These are phyloP conservation scores for Eurytoma californica DNA, from an alignment of 2,888 invertebrate genomes.

Conservation along the genomic window DNA sequence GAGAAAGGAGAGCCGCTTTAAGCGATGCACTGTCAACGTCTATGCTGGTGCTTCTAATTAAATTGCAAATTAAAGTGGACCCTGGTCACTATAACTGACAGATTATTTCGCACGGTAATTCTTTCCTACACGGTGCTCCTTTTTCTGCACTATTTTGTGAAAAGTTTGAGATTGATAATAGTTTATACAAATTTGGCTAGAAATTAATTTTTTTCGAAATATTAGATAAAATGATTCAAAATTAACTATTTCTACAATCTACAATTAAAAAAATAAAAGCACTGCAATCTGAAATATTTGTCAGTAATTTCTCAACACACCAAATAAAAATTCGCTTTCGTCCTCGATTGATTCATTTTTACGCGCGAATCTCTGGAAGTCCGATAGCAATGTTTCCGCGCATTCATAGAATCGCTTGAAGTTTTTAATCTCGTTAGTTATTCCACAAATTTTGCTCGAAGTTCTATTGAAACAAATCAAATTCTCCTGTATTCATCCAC, in stretches of 20 bases:
- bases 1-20: not conserved
- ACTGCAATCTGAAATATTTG: too few species aligned
- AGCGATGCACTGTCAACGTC: not conserved
- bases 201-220: too few species aligned
- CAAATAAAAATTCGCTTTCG: not conserved
- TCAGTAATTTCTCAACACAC: too few species aligned
- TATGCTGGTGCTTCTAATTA: slow-evolving; percentile 19
- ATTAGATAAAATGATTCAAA: too few species aligned
- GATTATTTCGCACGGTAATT: not conserved
- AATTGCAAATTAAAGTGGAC: slow-evolving; percentile 37
- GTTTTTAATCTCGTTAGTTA: slow-evolving; percentile 1
- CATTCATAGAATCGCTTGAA: too few species aligned
- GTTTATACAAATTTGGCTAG: too few species aligned
- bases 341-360: not conserved
- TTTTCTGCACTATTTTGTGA: too few species aligned
- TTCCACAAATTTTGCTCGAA: not conserved
- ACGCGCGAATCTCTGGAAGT: not conserved
- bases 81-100: not conserved
- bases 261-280: too few species aligned
- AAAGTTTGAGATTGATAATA: too few species aligned
- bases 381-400: not conserved
- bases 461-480: not conserved
- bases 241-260: too few species aligned
- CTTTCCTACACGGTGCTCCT: too few species aligned
- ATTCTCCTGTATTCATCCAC: not conserved